phyloP scores from a whole-genome alignment of 2,888 invertebrate genomes.

The Acronicta aceris region DNA sequence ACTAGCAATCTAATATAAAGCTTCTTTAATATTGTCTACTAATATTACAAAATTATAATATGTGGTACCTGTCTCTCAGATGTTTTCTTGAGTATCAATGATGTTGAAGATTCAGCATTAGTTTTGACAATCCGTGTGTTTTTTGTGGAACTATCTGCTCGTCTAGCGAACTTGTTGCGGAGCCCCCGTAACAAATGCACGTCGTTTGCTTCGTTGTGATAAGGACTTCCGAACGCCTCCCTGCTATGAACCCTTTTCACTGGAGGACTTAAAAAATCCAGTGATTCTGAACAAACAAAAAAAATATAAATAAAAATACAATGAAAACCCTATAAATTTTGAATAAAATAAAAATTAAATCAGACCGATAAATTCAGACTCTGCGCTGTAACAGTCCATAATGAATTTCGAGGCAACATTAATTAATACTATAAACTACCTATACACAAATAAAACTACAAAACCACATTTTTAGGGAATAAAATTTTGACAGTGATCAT shows the following conservation, averaged over 20 bases:
- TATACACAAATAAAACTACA: constrained; percentile 49
- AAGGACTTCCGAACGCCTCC: constrained; percentile 31
- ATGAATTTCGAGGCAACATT: constrained; percentile 61
- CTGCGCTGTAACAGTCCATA: constrained; percentile 71
- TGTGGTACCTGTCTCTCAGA: constrained; percentile 62
- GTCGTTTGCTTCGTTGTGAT: constrained; percentile 24
- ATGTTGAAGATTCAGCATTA: constrained; percentile 46
- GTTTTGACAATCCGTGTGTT: constrained; percentile 10
- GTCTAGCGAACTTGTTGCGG: constrained; percentile 18
- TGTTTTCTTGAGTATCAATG: constrained; percentile 66
- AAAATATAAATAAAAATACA: constrained; percentile 58
- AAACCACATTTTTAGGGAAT: constrained; percentile 47
- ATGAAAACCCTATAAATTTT: constrained; percentile 34
- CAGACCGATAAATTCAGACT: constrained; percentile 71
- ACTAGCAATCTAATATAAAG: too few species aligned
- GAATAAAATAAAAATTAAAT: constrained; percentile 44
- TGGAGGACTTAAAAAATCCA: constrained; percentile 72
- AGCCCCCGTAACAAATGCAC: constrained; percentile 31
- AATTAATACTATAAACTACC: constrained; percentile 40
- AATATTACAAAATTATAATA: not conserved
- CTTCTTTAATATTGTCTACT: too few species aligned
- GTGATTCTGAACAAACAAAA: constrained; percentile 73
- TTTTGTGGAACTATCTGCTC: constrained; percentile 6
- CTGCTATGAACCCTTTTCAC: constrained; percentile 59
- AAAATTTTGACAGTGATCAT: constrained; percentile 54